Percentiles rank a stretch among this genome's conserved stretches.
These are phyloP conservation scores for Tachypleus tridentatus DNA, from an alignment of 1,140 invertebrate genomes.

Conservation along the genomic window DNA sequence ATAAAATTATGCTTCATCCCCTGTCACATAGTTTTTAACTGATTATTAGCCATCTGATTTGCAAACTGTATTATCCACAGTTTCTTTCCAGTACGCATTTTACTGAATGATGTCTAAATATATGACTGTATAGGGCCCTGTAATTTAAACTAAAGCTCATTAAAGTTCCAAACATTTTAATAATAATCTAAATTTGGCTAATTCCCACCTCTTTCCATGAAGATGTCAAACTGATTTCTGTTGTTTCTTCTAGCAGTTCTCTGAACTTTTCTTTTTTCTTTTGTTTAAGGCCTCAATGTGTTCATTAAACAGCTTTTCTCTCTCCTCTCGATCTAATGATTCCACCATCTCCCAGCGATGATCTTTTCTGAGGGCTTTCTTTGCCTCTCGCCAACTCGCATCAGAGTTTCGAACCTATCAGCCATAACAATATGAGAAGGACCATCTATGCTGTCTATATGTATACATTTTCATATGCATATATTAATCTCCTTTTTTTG, in stretches of 20 bases:
- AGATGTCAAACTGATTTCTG: slow-evolving; percentile 60
- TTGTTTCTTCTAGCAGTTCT: slow-evolving; percentile 38
- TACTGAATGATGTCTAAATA: too few species aligned
- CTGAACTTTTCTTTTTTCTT: slow-evolving; percentile 90
- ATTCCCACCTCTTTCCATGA: slow-evolving; percentile 76
- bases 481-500: too few species aligned
- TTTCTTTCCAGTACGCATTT: too few species aligned
- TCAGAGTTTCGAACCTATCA: slow-evolving; percentile 73
- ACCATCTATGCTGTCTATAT: too few species aligned
- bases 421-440: too few species aligned
- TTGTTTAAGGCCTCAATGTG: slow-evolving; percentile 75
- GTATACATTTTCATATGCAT: too few species aligned
- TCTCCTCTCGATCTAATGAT: slow-evolving; percentile 74
- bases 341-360: slow-evolving; percentile 84
- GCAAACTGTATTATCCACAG: too few species aligned
- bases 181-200: background rate
- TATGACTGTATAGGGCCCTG: too few species aligned
- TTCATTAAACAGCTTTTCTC: slow-evolving; percentile 80
- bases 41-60: too few species aligned
- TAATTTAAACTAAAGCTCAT: too few species aligned
- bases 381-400: slow-evolving; percentile 88
- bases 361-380: slow-evolving; percentile 86
- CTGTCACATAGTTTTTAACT: too few species aligned
- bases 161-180: background rate
- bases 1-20: too few species aligned